Evolutionary conservation across 1,140 invertebrate genomes (phyloP).

Genomic region (Ceratosolen solmsi): DNA sequence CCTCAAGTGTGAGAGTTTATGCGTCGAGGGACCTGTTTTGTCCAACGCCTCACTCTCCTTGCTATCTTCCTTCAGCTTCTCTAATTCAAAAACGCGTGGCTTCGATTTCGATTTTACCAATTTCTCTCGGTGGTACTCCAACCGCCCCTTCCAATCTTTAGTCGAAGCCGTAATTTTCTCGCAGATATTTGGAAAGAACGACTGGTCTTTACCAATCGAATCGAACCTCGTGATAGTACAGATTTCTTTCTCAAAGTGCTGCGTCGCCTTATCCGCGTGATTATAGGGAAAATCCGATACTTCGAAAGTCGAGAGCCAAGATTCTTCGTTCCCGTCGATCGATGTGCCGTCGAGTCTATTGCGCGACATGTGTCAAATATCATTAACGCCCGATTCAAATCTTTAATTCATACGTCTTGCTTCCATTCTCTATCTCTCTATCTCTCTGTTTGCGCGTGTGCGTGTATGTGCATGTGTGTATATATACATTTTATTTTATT

Average conservation of each 20-base stretch:
- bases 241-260: slow-evolving; percentile 50
- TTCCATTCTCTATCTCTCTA: too few relatives aligned
- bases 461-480: too few relatives aligned
- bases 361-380: background rate
- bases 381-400: too few relatives aligned
- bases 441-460: too few relatives aligned
- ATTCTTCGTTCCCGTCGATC: slow-evolving; percentile 50
- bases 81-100: background rate
- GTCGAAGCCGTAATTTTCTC: background rate
- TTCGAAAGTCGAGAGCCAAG: slow-evolving; percentile 58
- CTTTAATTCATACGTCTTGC: too few relatives aligned
- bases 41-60: too few relatives aligned
- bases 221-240: slow-evolving; percentile 53
- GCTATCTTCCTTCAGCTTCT: background rate
- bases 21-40: background rate
- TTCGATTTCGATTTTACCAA: background rate
- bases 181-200: slow-evolving; percentile 23
- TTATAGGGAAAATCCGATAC: slow-evolving; percentile 7
- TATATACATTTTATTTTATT: too few relatives aligned
- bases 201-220: background rate
- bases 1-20: background rate
- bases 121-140: slow-evolving; percentile 32
- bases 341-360: background rate
- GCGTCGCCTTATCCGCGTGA: slow-evolving; percentile 12
- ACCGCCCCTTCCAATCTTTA: background rate